Conservation (phyloP, 2,888 invertebrate species). For the Drosophila diplacantha region DNA sequence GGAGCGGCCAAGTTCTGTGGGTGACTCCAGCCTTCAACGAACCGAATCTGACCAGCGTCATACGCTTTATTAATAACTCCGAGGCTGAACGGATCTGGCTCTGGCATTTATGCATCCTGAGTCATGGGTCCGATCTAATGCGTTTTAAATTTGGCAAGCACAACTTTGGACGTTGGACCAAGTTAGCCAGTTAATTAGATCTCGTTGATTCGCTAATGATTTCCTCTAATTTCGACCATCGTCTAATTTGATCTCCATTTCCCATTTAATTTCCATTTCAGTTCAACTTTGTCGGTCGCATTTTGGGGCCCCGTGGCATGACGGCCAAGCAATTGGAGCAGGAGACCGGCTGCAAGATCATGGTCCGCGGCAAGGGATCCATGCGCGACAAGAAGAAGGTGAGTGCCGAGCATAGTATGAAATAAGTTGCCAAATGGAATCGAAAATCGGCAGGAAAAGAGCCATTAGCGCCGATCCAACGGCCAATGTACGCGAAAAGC, state of each 20-base stretch:
- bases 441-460: constrained; percentile 9
- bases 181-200: constrained; percentile 44
- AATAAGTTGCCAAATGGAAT: not conserved
- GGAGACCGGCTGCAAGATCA: constrained; percentile 99
- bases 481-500: not conserved
- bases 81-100: constrained; percentile 58
- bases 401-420: constrained; percentile 70
- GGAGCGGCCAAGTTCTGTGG: constrained; percentile 25
- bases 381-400: constrained; percentile 99
- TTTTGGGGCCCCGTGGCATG: constrained; percentile 99
- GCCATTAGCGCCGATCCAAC: constrained; percentile 8
- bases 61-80: constrained; percentile 58
- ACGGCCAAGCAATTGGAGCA: constrained; percentile 99
- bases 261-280: constrained; percentile 81
- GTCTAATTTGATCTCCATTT: constrained; percentile 49
- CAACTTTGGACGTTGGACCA: constrained; percentile 20
- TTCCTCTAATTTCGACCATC: constrained; percentile 51
- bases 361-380: constrained; percentile 99
- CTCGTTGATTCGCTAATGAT: constrained; percentile 51
- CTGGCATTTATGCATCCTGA: constrained; percentile 40
- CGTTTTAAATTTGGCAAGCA: constrained; percentile 60
- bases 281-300: constrained; percentile 99
- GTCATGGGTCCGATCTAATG: constrained; percentile 39
- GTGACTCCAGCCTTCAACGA: constrained; percentile 35
- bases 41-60: constrained; percentile 38